Conservation (phyloP, 2,113 vertebrate genomes). For the Tor tambroides region DNA sequence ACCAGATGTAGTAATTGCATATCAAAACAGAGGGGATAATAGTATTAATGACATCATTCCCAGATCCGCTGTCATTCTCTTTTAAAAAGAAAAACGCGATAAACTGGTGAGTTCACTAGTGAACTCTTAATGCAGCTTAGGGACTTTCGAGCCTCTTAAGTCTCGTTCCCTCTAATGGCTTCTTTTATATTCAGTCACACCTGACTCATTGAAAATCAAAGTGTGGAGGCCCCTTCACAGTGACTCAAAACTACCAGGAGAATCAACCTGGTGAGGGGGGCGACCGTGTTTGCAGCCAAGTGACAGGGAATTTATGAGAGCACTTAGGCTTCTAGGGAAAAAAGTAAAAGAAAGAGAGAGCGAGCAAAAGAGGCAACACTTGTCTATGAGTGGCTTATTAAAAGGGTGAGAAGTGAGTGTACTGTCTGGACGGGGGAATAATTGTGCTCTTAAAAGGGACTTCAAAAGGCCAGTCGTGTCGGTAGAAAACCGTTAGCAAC, state of each 20-base stretch:
- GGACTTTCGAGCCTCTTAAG: slow-evolving; percentile 38
- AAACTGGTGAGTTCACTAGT: no score
- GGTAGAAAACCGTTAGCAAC: slow-evolving; percentile 69
- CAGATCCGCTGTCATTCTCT: slow-evolving; percentile 23
- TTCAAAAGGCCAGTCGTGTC: slow-evolving; percentile 77
- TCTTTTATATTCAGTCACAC: slow-evolving; percentile 63
- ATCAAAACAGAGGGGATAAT: slow-evolving; percentile 75
- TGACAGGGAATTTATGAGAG: slow-evolving; percentile 77
- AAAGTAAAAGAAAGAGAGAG: slow-evolving; percentile 53
- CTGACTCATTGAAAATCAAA: slow-evolving; percentile 75
- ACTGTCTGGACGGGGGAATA: slow-evolving; percentile 76
- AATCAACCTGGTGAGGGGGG: slow-evolving; percentile 11
- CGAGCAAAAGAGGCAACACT: slow-evolving; percentile 63
- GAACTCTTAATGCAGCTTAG: slow-evolving; percentile 67
- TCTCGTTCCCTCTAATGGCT: slow-evolving; percentile 57
- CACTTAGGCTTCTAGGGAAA: slow-evolving; percentile 52
- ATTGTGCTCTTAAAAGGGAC: slow-evolving; percentile 79
- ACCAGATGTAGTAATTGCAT: slow-evolving; percentile 74
- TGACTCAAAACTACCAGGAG: slow-evolving; percentile 65
- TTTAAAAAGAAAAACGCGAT: slow-evolving; percentile 53
- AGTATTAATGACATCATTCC: slow-evolving; percentile 76
- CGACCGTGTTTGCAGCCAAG: slow-evolving; percentile 65
- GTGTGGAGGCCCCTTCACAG: slow-evolving; percentile 67
- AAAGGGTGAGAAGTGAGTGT: slow-evolving; percentile 83
- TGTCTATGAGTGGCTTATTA: slow-evolving; percentile 78